Evolutionary conservation across 37 sponge, comb jelly and placozoan genomes (phyloP).

Genomic region (Tethya wilhelma): DNA sequence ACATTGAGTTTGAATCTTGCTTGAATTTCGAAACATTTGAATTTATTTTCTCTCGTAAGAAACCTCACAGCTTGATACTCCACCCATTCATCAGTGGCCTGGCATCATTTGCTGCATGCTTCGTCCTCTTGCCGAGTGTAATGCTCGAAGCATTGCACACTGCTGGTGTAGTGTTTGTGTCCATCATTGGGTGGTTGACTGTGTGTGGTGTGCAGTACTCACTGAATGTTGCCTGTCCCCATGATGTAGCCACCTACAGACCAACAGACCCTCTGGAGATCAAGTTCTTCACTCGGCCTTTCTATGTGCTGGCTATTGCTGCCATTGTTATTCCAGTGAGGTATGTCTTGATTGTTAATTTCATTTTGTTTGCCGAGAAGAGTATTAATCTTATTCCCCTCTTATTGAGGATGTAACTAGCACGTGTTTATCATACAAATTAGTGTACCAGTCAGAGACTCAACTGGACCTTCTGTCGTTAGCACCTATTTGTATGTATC

Average conservation of each 20-base stretch:
- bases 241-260: constrained; percentile 55
- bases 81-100: constrained; percentile 49
- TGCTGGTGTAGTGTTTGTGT: constrained; percentile 30
- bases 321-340: constrained; percentile 20
- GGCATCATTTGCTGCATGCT: constrained; percentile 24
- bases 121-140: constrained; percentile 25
- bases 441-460: too few species aligned
- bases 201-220: constrained; percentile 58
- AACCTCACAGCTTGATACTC: not conserved
- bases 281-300: constrained; percentile 37
- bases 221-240: constrained; percentile 27
- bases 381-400: not conserved
- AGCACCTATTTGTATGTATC: too few species aligned
- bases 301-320: constrained; percentile 36
- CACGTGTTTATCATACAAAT: not conserved
- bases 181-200: constrained; percentile 51
- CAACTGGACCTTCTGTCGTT: too few species aligned
- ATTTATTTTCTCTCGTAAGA: constrained; percentile 51
- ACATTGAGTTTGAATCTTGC: constrained; percentile 36
- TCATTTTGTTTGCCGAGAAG: too few species aligned
- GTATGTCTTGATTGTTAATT: too few species aligned
- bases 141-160: constrained; percentile 36
- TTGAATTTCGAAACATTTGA: constrained; percentile 16
- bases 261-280: constrained; percentile 39
- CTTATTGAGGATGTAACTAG: not conserved